Percentiles rank a stretch among this genome's conserved stretches.
phyloP scores from a whole-genome alignment of 2,888 invertebrate genomes.

The Ramazzottius varieornatus region DNA sequence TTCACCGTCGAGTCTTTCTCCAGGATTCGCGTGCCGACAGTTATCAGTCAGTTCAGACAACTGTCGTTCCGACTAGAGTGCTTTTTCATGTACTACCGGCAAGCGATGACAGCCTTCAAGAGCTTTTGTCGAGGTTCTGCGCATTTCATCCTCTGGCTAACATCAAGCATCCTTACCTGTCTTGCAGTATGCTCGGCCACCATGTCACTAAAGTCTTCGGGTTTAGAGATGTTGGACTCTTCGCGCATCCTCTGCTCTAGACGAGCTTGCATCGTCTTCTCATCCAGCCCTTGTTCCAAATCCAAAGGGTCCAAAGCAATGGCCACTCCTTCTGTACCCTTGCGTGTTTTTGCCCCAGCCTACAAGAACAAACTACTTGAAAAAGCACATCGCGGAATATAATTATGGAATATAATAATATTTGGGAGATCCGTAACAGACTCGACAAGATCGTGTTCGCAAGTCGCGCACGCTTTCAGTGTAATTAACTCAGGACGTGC shows the following conservation, averaged over 20 bases:
- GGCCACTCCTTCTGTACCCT: conserved; percentile 36
- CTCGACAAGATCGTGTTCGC: neutral
- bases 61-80: too few relatives aligned
- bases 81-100: too few relatives aligned
- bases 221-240: conserved; percentile 56
- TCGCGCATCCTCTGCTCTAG: conserved; percentile 89
- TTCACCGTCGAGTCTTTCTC: too few relatives aligned
- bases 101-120: too few relatives aligned
- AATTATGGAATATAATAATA: neutral
- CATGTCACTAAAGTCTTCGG: conserved; percentile 93
- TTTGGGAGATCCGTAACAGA: neutral
- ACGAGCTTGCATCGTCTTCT: conserved; percentile 28
- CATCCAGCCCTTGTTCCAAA: conserved; percentile 75
- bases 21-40: too few relatives aligned
- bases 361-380: neutral
- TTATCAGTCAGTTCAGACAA: too few relatives aligned
- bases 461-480: too few relatives aligned
- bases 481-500: too few relatives aligned
- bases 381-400: neutral
- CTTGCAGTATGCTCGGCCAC: conserved; percentile 88
- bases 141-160: neutral
- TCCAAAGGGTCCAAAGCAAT: conserved; percentile 89
- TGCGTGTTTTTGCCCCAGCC: conserved; percentile 2
- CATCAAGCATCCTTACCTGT: conserved; percentile 34
- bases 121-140: too few relatives aligned